These are phyloP conservation scores for Platyura marginata DNA, from an alignment of 1,140 invertebrate species.

Conservation along the genomic window DNA sequence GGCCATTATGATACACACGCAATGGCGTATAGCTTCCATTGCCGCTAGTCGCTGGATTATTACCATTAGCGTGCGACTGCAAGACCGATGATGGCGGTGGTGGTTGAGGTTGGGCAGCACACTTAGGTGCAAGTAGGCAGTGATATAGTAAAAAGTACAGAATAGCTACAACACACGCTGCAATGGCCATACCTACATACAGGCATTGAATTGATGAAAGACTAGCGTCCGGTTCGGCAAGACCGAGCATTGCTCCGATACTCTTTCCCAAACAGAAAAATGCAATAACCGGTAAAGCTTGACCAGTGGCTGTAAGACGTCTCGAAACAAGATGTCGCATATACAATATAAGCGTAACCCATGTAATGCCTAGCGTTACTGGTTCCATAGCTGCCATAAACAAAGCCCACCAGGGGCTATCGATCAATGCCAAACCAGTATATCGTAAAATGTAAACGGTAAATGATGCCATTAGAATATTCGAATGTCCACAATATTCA, in stretches of 20 bases:
- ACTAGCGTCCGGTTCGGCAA: neutral
- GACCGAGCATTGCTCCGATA: neutral
- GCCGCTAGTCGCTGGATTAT: slow-evolving; percentile 34
- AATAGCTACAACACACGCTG: slow-evolving; percentile 36
- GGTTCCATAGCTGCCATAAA: slow-evolving; percentile 58
- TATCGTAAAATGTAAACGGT: slow-evolving; percentile 60
- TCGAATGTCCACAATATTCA: slow-evolving; percentile 67
- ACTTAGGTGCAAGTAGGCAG: slow-evolving; percentile 45
- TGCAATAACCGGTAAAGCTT: slow-evolving; percentile 60
- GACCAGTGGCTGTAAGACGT: slow-evolving; percentile 61
- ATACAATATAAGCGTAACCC: slow-evolving; percentile 66
- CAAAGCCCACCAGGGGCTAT: slow-evolving; percentile 39
- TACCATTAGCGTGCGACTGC: slow-evolving; percentile 8
- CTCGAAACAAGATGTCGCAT: slow-evolving; percentile 60
- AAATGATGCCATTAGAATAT: slow-evolving; percentile 62
- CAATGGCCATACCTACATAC: slow-evolving; percentile 31
- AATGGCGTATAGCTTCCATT: slow-evolving; percentile 53
- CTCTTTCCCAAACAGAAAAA: slow-evolving; percentile 54
- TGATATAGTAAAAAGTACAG: slow-evolving; percentile 52
- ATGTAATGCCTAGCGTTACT: slow-evolving; percentile 63
- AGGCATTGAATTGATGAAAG: neutral
- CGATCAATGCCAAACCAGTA: slow-evolving; percentile 44
- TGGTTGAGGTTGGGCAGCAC: slow-evolving; percentile 37
- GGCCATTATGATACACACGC: slow-evolving; percentile 56
- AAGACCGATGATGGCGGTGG: slow-evolving; percentile 21